phyloP scores from a whole-genome alignment of 1,140 invertebrate species.

The Periplaneta americana region DNA sequence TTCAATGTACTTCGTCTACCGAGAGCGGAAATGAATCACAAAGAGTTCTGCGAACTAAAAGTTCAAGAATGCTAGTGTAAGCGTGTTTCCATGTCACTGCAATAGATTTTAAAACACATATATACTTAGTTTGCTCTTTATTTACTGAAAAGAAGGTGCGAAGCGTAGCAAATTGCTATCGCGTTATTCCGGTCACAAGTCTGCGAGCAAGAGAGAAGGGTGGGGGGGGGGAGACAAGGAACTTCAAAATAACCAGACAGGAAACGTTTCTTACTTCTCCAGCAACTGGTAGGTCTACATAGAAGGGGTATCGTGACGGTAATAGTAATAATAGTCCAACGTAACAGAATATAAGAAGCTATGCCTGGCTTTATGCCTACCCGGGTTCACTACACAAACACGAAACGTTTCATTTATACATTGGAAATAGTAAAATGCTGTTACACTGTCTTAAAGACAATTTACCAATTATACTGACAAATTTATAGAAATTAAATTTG shows the following conservation, averaged over 20 bases:
- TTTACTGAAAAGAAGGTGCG: not conserved
- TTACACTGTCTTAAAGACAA: too few species aligned
- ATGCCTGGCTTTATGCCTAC: too few species aligned
- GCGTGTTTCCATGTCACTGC: not conserved
- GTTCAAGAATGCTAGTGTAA: not conserved
- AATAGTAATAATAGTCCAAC: too few species aligned
- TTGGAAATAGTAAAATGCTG: too few species aligned
- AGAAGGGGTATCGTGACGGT: too few species aligned
- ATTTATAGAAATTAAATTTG: too few species aligned
- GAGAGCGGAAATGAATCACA: not conserved
- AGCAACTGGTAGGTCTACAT: not conserved
- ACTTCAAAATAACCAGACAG: not conserved
- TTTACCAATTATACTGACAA: too few species aligned
- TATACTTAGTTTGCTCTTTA: not conserved
- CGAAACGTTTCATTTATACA: too few species aligned
- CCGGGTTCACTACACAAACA: too few species aligned
- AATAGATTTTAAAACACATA: not conserved
- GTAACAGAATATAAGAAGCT: too few species aligned
- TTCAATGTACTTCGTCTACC: too few species aligned
- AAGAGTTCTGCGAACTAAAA: not conserved
- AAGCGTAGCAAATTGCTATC: not conserved
- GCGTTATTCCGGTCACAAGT: not conserved
- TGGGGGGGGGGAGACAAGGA: not conserved
- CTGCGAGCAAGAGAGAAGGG: not conserved
- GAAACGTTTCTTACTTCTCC: not conserved